Percentiles rank a stretch among this genome's conserved stretches.
These are phyloP conservation scores for Ceyx cyanopectus DNA, from an alignment of 2,113 vertebrate genomes.

Conservation along the genomic window DNA sequence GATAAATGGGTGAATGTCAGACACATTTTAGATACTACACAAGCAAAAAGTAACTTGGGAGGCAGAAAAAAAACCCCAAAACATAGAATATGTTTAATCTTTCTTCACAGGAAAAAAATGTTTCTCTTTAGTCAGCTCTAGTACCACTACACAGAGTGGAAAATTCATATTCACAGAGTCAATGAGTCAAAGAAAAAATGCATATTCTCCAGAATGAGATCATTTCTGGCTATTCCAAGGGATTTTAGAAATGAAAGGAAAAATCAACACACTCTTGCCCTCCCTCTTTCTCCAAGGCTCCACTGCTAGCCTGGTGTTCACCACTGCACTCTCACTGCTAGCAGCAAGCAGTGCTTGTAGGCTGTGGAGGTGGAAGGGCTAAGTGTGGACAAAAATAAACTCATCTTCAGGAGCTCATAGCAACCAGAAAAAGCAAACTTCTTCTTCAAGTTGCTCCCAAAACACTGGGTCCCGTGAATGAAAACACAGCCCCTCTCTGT, in stretches of 20 bases:
- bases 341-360: fast-evolving
- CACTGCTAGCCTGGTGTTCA: not conserved
- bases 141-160: no score
- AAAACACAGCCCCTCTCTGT: not conserved
- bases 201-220: fast-evolving
- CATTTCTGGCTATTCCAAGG: not conserved
- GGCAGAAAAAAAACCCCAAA: not conserved
- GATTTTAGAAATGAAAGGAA: not conserved
- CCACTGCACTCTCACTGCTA: not conserved
- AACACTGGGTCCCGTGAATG: not conserved
- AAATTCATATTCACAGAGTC: no score
- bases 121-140: no score
- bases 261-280: not conserved
- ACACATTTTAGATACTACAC: not conserved
- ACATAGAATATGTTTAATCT: no score
- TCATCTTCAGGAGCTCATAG: not conserved
- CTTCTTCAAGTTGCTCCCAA: not conserved
- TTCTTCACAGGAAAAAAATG: no score
- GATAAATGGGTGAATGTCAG: not conserved
- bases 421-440: not conserved
- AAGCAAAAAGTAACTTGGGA: not conserved
- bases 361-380: not conserved
- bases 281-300: not conserved
- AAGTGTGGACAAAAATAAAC: not conserved
- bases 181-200: not conserved